Conservation (phyloP, 2,113 vertebrate species). For the Brachirus orientalis region DNA sequence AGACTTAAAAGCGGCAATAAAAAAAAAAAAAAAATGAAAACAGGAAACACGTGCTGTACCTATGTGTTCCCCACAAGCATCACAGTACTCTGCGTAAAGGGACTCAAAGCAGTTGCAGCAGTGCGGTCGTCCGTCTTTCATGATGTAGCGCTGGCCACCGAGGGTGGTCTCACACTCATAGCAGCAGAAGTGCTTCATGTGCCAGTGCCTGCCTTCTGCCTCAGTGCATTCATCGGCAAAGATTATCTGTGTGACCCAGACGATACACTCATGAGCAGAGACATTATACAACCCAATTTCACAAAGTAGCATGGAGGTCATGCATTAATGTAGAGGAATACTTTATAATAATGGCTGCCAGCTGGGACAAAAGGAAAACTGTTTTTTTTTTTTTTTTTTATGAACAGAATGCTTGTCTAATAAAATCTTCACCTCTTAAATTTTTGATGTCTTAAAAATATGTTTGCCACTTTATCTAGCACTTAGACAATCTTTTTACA, state of each 20-base stretch:
- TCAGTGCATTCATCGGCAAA: constrained; percentile 98
- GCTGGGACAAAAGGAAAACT: too few relatives aligned
- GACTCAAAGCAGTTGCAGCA: constrained; percentile 99
- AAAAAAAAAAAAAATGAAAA: background rate
- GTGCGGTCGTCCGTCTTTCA: constrained; percentile 97
- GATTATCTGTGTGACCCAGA: constrained; percentile 87
- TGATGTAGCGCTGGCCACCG: constrained; percentile 97
- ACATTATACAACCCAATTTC: background rate
- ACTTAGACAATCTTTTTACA: too few relatives aligned
- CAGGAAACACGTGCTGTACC: constrained; percentile 76
- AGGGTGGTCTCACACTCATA: constrained; percentile 95
- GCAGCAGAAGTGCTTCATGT: constrained; percentile 99
- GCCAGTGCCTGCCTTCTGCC: constrained; percentile 97
- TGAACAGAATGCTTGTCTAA: too few relatives aligned
- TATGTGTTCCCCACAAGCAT: constrained; percentile 97
- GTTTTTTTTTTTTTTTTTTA: too few relatives aligned
- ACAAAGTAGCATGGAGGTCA: background rate
- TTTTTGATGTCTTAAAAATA: too few relatives aligned
- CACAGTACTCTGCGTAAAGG: constrained; percentile 95
- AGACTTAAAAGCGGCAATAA: constrained; percentile 2
- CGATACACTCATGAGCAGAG: constrained; percentile 26
- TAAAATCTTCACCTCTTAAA: too few relatives aligned
- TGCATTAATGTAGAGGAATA: too few relatives aligned
- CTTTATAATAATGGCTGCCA: too few relatives aligned
- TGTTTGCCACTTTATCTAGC: too few relatives aligned